These are phyloP conservation scores for Limnephilus auricula DNA, from an alignment of 2,888 invertebrate genomes.

Conservation along the genomic window DNA sequence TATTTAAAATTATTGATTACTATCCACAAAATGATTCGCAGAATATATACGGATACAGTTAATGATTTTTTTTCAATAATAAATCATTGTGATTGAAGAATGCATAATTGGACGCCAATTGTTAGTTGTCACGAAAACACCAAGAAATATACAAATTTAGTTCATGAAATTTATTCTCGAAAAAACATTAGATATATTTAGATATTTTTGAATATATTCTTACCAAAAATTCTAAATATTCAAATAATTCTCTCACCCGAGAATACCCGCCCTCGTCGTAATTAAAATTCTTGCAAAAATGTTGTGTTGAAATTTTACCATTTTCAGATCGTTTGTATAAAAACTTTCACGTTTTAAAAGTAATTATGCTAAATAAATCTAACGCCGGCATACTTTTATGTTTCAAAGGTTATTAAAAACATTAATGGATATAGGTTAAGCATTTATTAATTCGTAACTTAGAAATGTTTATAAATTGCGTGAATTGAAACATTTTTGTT, in stretches of 20 bases:
- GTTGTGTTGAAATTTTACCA: not conserved
- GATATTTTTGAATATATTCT: no score
- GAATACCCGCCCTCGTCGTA: not conserved
- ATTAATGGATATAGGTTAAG: not conserved
- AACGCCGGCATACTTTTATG: not conserved
- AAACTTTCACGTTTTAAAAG: not conserved
- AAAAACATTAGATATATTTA: no score
- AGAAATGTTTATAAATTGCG: not conserved
- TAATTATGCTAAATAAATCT: slow-evolving; percentile 2
- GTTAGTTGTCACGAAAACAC: no score
- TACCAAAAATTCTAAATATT: not conserved
- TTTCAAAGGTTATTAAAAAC: not conserved
- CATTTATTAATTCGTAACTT: not conserved
- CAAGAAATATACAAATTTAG: no score
- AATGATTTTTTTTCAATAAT: no score
- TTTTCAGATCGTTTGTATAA: not conserved
- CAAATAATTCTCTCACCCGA: not conserved
- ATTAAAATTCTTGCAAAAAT: not conserved
- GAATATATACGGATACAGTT: no score
- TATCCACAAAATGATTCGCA: no score
- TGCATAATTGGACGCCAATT: no score
- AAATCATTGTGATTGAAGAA: no score
- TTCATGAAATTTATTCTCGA: no score
- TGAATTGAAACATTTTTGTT: not conserved
- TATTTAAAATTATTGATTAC: no score